These are phyloP conservation scores for Psylliodes chrysocephalus DNA, from an alignment of 2,888 invertebrate genomes.

Conservation along the genomic window DNA sequence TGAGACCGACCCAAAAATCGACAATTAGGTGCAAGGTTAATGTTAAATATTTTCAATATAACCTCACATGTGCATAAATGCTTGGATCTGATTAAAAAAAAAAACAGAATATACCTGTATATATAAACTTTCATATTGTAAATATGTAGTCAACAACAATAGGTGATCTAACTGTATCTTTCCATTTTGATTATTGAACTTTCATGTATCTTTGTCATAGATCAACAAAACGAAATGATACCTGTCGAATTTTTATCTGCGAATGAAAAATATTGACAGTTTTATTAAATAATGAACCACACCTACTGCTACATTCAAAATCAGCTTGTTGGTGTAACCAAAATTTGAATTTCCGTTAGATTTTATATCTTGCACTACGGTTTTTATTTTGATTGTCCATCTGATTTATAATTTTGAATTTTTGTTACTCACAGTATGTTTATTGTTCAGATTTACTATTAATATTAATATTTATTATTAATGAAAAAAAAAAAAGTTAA, in stretches of 20 bases:
- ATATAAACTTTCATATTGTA: slow-evolving; percentile 9
- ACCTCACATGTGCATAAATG: slow-evolving; percentile 3
- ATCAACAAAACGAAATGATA: slow-evolving; percentile 22
- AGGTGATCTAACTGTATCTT: slow-evolving; percentile 21
- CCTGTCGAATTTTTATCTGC: slow-evolving; percentile 25
- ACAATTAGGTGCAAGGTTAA: slow-evolving; percentile 17
- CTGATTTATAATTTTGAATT: neutral
- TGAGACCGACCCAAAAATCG: slow-evolving; percentile 10
- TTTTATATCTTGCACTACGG: neutral
- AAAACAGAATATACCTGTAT: too few species aligned
- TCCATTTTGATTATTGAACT: slow-evolving; percentile 9
- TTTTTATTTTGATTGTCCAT: neutral
- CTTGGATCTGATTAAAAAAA: neutral
- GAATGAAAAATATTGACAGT: slow-evolving; percentile 14
- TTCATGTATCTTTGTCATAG: slow-evolving; percentile 25
- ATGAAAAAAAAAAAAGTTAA: too few species aligned
- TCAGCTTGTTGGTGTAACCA: neutral
- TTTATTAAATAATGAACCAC: slow-evolving; percentile 24
- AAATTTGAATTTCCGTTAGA: slow-evolving; percentile 27
- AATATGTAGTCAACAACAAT: slow-evolving; percentile 15
- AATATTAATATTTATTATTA: too few species aligned
- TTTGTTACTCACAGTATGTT: neutral
- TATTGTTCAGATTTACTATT: too few species aligned
- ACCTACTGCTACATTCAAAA: slow-evolving; percentile 8
- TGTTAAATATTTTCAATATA: slow-evolving; percentile 2